Evolutionary conservation across 2,888 invertebrate species (phyloP).

Genomic region (Ecdyonurus torrentis): DNA sequence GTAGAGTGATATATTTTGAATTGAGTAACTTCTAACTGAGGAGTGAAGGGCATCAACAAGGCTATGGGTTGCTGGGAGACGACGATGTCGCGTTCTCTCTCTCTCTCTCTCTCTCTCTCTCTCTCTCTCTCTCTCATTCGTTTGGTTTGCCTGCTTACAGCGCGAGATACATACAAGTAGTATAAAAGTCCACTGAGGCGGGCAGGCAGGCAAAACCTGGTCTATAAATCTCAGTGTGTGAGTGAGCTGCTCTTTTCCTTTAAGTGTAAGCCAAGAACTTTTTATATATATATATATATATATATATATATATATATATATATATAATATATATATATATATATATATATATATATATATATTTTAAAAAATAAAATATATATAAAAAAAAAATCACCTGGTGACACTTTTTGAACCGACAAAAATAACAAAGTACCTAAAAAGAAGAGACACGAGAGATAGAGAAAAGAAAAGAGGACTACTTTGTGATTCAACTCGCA

Average conservation of each 20-base stretch:
- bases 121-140: no score
- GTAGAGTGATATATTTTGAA: conserved; percentile 1
- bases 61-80: no score
- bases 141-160: background rate
- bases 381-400: background rate
- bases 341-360: background rate
- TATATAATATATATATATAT: background rate
- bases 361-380: background rate
- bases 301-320: background rate
- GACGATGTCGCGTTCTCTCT: no score
- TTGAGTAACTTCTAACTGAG: background rate
- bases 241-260: background rate
- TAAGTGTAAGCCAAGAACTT: background rate
- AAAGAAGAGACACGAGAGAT: no score
- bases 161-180: background rate
- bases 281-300: background rate
- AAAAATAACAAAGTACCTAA: background rate
- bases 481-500: no score
- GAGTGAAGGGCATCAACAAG: background rate
- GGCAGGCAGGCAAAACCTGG: background rate
- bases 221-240: background rate
- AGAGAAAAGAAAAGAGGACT: no score
- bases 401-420: background rate
- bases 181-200: background rate
- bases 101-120: no score